A percentile compares a stretch with the other conserved stretches of the same genome.
phyloP scores from a whole-genome alignment of 2,888 invertebrate species.

The Pegoplata infirma region DNA sequence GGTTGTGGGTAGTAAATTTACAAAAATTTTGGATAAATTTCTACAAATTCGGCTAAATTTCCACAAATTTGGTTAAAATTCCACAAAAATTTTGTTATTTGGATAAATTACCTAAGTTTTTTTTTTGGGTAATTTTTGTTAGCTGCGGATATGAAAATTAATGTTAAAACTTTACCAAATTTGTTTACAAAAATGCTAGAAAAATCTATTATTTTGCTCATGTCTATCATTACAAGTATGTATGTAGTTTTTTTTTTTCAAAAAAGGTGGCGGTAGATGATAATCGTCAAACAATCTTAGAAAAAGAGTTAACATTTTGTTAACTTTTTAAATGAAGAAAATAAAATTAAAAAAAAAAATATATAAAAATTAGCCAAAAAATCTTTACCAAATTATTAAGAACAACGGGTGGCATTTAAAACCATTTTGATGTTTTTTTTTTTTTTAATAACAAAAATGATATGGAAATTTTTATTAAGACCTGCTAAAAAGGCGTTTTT shows the following conservation, averaged over 20 bases:
- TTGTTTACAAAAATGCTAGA: too few species aligned
- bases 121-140: too few species aligned
- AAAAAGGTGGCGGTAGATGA: conserved; percentile 44
- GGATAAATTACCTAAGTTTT: too few species aligned
- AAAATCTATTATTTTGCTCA: too few species aligned
- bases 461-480: conserved; percentile 23
- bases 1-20: too few species aligned
- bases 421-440: background rate
- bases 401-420: conserved; percentile 47
- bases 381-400: conserved; percentile 35
- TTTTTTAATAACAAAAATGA: background rate
- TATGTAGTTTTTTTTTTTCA: background rate
- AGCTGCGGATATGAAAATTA: too few species aligned
- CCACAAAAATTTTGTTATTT: background rate
- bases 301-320: conserved; percentile 39
- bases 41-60: background rate
- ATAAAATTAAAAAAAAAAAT: too few species aligned
- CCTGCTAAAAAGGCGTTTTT: conserved; percentile 32
- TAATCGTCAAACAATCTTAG: conserved; percentile 50
- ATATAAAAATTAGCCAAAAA: conserved; percentile 29
- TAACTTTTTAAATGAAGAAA: conserved; percentile 15
- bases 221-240: background rate
- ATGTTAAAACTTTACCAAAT: too few species aligned
- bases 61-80: background rate
- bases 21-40: too few species aligned